Evolutionary conservation across 2,797 vertebrate genomes (phyloP), one percentile per base, ranked within the genome.

Genomic region (Arctocebus calabarensis): DNA sequence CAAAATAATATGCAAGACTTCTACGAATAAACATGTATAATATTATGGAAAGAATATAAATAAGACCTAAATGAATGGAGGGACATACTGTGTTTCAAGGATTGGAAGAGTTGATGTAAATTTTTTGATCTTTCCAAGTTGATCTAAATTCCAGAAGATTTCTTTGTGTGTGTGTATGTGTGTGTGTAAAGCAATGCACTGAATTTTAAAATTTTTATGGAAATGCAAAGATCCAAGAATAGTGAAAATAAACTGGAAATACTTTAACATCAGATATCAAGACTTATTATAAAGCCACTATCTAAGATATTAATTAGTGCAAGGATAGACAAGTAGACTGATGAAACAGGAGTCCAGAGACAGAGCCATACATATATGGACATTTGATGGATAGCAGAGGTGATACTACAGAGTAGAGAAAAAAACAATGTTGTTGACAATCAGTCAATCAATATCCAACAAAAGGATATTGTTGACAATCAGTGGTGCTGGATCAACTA

Each of bases 51-150:
- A 93, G 11, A 48, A 62, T 12, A 48, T 57, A 59, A 70, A 84
- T 52, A 25, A 85, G 59, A 43, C 27, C 34, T 77, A 71, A 64
- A 29, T 43, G 79, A 78, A 9, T 79, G 55, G 16, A 40, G 29
- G 61, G 64, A 34, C 37, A 61, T 84, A 70, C 34, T n/a, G 0
- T 32, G 25, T 70, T 61, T 52, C 40, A n/a, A 48, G 71, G 20
- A 77, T 25, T 66, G 7, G 68, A 75, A 27, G 27, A 55, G 22
- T 43, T 16, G 43, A 1, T 62, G 17, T 61, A 55, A 25, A 27
- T 73, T 40, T 81, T 45, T 77, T 87, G 34, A 73, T 84, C 88
- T 90, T 93, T 64, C 32, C 43, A 74, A 62, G 14, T 88, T 82
- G 52, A 34, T 48, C 71, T 84, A 57, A 61, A 93, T 70, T 57